Conservation (phyloP, 2,113 vertebrate species). For the Actinemys pallida region DNA sequence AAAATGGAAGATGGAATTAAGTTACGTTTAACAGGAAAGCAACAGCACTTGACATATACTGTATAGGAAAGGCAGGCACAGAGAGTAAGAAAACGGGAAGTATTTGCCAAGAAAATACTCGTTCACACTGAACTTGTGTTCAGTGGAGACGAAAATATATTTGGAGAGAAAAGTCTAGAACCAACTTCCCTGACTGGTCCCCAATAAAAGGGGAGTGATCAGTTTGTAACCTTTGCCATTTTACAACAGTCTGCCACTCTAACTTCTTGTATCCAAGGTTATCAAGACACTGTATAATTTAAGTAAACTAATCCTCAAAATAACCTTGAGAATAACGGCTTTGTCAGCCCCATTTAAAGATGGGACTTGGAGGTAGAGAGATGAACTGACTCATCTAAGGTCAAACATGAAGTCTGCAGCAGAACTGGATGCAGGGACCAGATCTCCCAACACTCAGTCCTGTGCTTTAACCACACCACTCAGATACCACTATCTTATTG, state of each 20-base stretch:
- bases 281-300: neutral
- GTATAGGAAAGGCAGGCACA: neutral
- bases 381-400: neutral
- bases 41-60: neutral
- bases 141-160: neutral
- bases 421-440: neutral
- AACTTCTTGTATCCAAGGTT: neutral
- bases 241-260: neutral
- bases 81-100: accelerated
- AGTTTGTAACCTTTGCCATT: neutral
- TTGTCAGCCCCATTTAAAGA: neutral
- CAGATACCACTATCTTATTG: neutral
- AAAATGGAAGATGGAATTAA: conserved; percentile 7
- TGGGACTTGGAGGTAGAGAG: neutral
- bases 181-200: neutral
- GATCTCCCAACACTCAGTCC: neutral
- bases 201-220: neutral
- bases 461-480: neutral
- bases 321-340: neutral
- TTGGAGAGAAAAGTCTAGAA: neutral
- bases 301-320: neutral
- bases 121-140: neutral
- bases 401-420: neutral
- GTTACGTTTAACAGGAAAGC: neutral
- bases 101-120: neutral